These are phyloP conservation scores for Scolopax mira DNA, from an alignment of 2,113 vertebrate genomes.

Conservation along the genomic window DNA sequence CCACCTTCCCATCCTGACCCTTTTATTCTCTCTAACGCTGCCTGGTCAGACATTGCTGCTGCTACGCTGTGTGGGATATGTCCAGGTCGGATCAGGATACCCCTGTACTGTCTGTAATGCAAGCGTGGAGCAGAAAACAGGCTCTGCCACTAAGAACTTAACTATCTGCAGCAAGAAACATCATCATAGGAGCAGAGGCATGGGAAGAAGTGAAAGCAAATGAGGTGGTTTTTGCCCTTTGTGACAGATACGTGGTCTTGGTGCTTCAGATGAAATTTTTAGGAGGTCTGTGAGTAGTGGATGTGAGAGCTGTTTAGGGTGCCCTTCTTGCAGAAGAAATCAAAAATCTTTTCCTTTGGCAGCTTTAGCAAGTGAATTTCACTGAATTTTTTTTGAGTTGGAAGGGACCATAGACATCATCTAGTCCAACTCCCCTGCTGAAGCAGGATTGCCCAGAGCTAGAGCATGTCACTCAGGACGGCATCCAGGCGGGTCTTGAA, in stretches of 20 bases:
- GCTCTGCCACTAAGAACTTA: not conserved
- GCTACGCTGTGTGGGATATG: not conserved
- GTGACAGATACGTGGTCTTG: not conserved
- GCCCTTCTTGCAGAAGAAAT: not conserved
- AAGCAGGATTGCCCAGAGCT: too few species aligned
- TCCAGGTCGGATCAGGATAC: accelerated
- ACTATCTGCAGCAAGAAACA: not conserved
- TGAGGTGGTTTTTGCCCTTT: not conserved
- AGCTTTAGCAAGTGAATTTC: not conserved
- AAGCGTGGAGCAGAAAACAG: not conserved
- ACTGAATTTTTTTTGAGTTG: too few species aligned
- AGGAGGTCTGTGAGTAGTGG: not conserved
- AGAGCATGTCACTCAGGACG: too few species aligned
- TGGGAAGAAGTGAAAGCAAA: not conserved
- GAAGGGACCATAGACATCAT: too few species aligned
- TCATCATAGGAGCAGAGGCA: not conserved
- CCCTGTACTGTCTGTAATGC: not conserved
- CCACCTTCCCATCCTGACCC: not conserved
- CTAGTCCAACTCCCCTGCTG: too few species aligned
- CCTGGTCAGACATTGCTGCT: not conserved
- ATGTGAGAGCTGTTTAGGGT: not conserved
- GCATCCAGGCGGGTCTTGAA: too few species aligned
- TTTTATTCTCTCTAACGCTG: not conserved
- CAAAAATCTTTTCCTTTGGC: not conserved
- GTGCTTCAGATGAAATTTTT: not conserved